Evolutionary conservation across 2,888 invertebrate species (phyloP).

Genomic region (Ochlodes sylvanus): DNA sequence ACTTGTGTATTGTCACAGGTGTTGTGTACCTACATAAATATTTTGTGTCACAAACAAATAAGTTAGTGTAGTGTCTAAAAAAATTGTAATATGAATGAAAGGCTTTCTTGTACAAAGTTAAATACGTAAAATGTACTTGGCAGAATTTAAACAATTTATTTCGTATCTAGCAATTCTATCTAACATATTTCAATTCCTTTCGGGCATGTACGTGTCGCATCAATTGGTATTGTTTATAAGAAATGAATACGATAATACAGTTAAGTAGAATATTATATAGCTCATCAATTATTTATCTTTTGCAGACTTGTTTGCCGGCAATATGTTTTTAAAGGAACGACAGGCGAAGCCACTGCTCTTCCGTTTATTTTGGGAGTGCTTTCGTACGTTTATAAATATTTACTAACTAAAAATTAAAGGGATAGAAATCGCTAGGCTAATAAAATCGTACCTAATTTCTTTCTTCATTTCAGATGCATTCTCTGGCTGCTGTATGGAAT

Average conservation of each 20-base stretch:
- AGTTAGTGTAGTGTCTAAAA: too few species aligned
- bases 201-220: slow-evolving; percentile 90
- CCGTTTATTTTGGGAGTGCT: slow-evolving; percentile 91
- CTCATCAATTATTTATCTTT: slow-evolving; percentile 48
- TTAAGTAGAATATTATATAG: not conserved
- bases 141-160: slow-evolving; percentile 57
- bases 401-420: not conserved
- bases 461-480: slow-evolving; percentile 85
- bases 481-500: slow-evolving; percentile 93
- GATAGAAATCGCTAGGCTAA: slow-evolving; percentile 4
- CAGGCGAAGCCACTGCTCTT: slow-evolving; percentile 90
- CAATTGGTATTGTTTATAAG: slow-evolving; percentile 10
- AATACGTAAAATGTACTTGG: slow-evolving; percentile 51
- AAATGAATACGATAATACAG: not conserved
- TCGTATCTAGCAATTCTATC: slow-evolving; percentile 87
- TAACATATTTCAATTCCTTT: slow-evolving; percentile 93
- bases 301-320: slow-evolving; percentile 91
- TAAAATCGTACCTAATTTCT: not conserved
- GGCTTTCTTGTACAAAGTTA: not conserved
- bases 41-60: too few species aligned
- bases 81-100: not conserved
- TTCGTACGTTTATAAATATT: slow-evolving; percentile 83
- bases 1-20: too few species aligned
- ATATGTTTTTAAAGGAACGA: slow-evolving; percentile 89
- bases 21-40: not conserved